These are phyloP conservation scores for Macrotus californicus DNA, from an alignment of 2,113 vertebrate species.

Conservation along the genomic window DNA sequence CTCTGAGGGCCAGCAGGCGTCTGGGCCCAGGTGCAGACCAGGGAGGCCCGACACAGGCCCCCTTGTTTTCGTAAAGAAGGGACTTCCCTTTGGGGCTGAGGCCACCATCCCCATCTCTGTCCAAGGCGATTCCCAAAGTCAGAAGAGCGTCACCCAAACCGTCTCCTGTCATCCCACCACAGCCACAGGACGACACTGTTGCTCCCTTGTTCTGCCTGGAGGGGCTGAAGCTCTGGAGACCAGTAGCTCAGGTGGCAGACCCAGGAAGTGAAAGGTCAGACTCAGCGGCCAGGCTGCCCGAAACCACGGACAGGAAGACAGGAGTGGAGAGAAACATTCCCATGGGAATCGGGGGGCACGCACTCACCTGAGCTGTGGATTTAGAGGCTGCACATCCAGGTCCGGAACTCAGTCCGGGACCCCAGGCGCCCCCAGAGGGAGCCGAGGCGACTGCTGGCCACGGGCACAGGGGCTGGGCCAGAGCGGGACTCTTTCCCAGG, in stretches of 20 bases:
- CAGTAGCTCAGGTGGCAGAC: not conserved
- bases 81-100: not conserved
- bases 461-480: not conserved
- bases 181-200: rapidly evolving
- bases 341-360: rapidly evolving
- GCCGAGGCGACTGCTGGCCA: not conserved
- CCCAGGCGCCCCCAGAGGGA: not conserved
- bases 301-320: not conserved
- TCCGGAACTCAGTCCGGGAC: not conserved
- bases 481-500: not conserved
- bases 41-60: not conserved
- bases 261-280: not conserved
- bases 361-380: not conserved
- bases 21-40: not conserved
- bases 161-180: not conserved
- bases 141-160: rapidly evolving
- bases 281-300: not conserved
- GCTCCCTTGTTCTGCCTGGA: not conserved
- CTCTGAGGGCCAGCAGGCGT: not conserved
- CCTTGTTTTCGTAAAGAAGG: not conserved
- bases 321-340: not conserved
- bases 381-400: not conserved
- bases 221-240: not conserved
- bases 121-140: not conserved
- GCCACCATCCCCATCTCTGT: not conserved